These are phyloP conservation scores for Calephelis perditalis DNA, from an alignment of 2,888 invertebrate species.

Conservation along the genomic window DNA sequence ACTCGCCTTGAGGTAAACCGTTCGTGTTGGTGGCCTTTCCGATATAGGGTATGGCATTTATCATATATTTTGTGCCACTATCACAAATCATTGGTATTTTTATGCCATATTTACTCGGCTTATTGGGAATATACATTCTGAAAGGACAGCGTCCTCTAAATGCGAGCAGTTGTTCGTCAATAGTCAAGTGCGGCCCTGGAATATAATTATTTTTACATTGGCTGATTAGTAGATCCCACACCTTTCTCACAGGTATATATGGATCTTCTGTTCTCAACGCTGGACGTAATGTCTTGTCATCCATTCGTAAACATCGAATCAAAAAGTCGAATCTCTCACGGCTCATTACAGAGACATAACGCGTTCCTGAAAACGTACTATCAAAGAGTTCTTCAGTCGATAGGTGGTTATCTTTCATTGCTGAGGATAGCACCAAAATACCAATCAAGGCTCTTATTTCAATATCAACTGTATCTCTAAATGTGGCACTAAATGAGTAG, in stretches of 20 bases:
- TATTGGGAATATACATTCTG: slow-evolving; percentile 20
- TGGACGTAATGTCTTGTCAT: no score
- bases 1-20: background rate
- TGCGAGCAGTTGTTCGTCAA: slow-evolving; percentile 18
- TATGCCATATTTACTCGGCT: no score
- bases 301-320: no score
- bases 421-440: slow-evolving; percentile 19
- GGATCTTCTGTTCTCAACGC: background rate
- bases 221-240: slow-evolving; percentile 7
- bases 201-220: slow-evolving; percentile 11
- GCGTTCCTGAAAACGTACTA: no score
- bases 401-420: background rate
- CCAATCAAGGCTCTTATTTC: slow-evolving; percentile 20
- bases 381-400: no score
- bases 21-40: background rate
- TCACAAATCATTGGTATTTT: slow-evolving; percentile 12
- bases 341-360: no score
- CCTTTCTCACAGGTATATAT: slow-evolving; percentile 5
- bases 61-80: slow-evolving; percentile 11
- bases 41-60: background rate
- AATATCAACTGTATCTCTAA: slow-evolving; percentile 11
- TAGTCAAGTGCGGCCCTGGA: background rate
- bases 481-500: slow-evolving; percentile 15
- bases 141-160: slow-evolving; percentile 28
- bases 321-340: no score